Conservation (phyloP, 2,888 invertebrate species). For the Brassicogethes aeneus region DNA sequence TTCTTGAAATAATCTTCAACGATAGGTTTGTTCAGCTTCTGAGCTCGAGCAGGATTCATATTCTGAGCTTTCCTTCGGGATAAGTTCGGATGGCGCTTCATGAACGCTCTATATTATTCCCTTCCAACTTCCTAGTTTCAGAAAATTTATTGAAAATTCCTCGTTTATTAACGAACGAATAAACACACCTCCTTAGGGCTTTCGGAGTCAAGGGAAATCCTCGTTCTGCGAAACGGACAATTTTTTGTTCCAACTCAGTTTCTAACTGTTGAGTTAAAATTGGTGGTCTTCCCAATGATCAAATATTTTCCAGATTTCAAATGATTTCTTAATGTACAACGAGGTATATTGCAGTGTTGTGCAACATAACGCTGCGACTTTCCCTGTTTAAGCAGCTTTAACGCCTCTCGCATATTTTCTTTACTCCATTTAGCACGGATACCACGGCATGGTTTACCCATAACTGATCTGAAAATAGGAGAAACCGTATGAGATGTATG, state of each 20-base stretch:
- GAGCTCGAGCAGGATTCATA: conserved; percentile 1
- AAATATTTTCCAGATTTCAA: background rate
- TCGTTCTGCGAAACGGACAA: conserved; percentile 2
- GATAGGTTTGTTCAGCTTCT: conserved; percentile 8
- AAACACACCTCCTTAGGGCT: conserved; percentile 7
- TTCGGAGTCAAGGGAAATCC: conserved; percentile 9
- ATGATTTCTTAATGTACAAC: conserved; percentile 6
- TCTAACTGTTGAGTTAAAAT: conserved; percentile 4
- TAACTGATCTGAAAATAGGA: too few species aligned
- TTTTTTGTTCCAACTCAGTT: conserved; percentile 5
- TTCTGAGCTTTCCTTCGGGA: conserved; percentile 6
- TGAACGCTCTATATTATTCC: conserved; percentile 1
- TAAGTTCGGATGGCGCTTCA: conserved; percentile 1
- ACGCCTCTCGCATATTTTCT: too few species aligned
- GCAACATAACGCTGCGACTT: conserved; percentile 4
- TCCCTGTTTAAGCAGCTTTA: too few species aligned
- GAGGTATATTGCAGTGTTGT: conserved; percentile 6
- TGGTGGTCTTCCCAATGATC: conserved; percentile 3
- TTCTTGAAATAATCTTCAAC: conserved; percentile 19
- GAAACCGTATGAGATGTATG: too few species aligned
- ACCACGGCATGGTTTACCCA: too few species aligned
- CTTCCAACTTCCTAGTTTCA: background rate
- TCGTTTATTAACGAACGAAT: conserved; percentile 3
- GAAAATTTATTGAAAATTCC: background rate
- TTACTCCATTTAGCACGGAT: too few species aligned